Evolutionary conservation across 2,888 invertebrate genomes (phyloP).

Genomic region (Aquatica leii): DNA sequence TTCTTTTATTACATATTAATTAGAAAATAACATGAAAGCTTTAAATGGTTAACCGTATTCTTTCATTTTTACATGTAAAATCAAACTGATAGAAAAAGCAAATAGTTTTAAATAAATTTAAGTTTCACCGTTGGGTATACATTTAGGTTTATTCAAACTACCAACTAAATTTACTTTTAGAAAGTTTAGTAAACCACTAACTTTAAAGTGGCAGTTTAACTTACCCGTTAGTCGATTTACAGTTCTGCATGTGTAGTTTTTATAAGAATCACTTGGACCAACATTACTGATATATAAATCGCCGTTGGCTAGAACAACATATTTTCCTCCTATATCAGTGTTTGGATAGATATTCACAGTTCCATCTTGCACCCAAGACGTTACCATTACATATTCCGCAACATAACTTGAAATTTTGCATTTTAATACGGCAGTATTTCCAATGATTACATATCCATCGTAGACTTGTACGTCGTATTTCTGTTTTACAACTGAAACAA

Average conservation of each 20-base stretch:
- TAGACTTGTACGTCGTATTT: slow-evolving; percentile 90
- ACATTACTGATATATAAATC: slow-evolving; percentile 85
- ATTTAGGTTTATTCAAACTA: slow-evolving; percentile 13
- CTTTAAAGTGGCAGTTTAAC: slow-evolving; percentile 21
- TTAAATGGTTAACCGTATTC: too few species aligned
- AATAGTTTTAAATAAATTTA: slow-evolving; percentile 15
- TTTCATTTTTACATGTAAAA: not conserved
- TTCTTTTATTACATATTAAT: too few species aligned
- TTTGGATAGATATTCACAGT: slow-evolving; percentile 81
- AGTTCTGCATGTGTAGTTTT: slow-evolving; percentile 82
- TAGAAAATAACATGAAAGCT: too few species aligned
- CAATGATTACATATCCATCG: slow-evolving; percentile 90
- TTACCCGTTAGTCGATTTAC: slow-evolving; percentile 78
- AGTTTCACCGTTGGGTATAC: slow-evolving; percentile 7
- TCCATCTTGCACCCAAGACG: slow-evolving; percentile 89
- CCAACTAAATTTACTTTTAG: slow-evolving; percentile 15
- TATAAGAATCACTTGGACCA: slow-evolving; percentile 79
- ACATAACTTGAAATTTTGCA: slow-evolving; percentile 91
- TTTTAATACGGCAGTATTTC: slow-evolving; percentile 88
- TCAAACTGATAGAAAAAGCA: slow-evolving; percentile 14
- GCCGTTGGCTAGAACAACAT: slow-evolving; percentile 81
- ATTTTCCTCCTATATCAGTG: slow-evolving; percentile 77
- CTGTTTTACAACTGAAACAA: slow-evolving; percentile 77
- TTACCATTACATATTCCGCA: slow-evolving; percentile 85
- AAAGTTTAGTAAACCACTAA: slow-evolving; percentile 12